Percentiles rank a stretch among this genome's conserved stretches.
Evolutionary conservation across 2,113 vertebrate species (phyloP).

Genomic region (Proteles cristata): DNA sequence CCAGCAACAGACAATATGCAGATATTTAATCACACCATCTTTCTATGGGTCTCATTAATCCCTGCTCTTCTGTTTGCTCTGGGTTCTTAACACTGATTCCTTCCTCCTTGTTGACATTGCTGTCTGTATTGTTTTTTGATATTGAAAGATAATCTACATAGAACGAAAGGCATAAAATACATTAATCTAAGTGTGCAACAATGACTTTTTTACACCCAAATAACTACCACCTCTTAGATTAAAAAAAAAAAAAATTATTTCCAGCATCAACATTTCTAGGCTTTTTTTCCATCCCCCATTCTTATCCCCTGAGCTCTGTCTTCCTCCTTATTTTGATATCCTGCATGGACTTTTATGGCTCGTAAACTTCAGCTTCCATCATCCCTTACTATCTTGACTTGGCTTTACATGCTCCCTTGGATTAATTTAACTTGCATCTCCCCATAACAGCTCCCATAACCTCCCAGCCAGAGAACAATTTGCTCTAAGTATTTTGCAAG

Average conservation of each 20-base stretch:
- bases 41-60: not conserved
- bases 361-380: constrained; percentile 27
- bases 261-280: not conserved
- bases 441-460: not conserved
- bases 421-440: constrained; percentile 23
- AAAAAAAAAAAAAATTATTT: not conserved
- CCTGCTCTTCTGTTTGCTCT: not conserved
- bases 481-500: constrained; percentile 41
- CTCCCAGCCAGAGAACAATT: not conserved
- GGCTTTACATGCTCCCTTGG: not conserved
- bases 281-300: not conserved
- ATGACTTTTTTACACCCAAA: not conserved
- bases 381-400: not conserved
- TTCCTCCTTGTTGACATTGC: not conserved
- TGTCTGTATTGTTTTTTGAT: not conserved
- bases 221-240: not conserved
- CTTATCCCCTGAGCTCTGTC: not conserved
- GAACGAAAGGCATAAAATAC: not conserved
- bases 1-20: not conserved
- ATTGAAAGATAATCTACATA: not conserved
- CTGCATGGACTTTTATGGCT: constrained; percentile 3
- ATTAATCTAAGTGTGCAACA: not conserved
- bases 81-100: not conserved
- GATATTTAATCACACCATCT: not conserved
- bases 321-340: constrained; percentile 1